These are phyloP conservation scores for Otus sunia DNA, from an alignment of 2,113 vertebrate species.

Conservation along the genomic window DNA sequence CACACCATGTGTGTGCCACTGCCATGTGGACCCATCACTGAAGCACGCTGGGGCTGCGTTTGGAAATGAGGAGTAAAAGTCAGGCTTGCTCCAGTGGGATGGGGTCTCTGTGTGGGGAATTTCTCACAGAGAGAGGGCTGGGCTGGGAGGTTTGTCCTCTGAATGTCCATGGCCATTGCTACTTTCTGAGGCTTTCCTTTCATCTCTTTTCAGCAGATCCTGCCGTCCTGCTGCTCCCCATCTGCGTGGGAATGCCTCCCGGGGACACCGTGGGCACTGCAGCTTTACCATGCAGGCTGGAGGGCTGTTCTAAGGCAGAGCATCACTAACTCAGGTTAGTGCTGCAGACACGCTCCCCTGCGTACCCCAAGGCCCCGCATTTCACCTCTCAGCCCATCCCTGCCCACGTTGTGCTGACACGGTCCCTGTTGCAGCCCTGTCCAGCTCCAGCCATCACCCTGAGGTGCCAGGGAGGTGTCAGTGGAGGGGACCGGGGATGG, in stretches of 20 bases:
- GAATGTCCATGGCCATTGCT: background rate
- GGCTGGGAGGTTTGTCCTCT: background rate
- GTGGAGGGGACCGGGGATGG: too few species aligned
- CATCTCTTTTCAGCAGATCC: background rate
- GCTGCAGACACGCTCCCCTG: background rate
- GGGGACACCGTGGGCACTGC: background rate
- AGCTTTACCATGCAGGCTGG: background rate
- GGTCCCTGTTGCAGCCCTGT: background rate
- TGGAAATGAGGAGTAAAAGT: background rate
- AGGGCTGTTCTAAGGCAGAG: background rate
- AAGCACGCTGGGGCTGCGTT: fast-evolving
- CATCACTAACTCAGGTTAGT: background rate
- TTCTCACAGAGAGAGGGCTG: background rate
- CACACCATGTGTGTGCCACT: fast-evolving
- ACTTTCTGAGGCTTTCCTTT: background rate
- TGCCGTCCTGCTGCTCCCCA: background rate
- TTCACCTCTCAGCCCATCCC: background rate
- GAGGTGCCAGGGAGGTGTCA: fast-evolving
- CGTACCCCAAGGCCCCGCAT: background rate
- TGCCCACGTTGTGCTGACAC: fast-evolving
- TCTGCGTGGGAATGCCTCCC: background rate
- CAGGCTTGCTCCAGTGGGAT: background rate
- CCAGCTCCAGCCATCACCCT: background rate
- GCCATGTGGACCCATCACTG: fast-evolving
- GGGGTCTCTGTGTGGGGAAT: background rate